Base-by-base conservation (phyloP, 2,888 invertebrate genomes). In the Reticulitermes lucifugus region DNA sequence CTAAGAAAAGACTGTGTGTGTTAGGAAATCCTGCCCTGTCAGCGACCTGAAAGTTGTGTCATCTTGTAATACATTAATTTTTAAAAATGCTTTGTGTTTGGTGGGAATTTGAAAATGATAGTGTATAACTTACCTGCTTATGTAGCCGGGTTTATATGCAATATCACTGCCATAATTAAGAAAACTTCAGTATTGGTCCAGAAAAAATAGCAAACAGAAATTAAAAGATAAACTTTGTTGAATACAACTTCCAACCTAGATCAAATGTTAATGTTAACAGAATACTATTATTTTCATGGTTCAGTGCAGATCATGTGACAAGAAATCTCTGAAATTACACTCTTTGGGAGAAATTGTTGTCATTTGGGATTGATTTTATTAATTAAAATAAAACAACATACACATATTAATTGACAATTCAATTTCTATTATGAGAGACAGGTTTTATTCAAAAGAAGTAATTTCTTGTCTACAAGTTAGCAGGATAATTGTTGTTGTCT, bases 161-260 rank as follows among this genome's bases (percentile, higher is more conserved):
- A 85, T 59, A 81, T 85, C 85, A 85, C 85, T 85, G 85, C 85
- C 85, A 85, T 85, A 85, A 85, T 75, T 83, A 83, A 83, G 55
- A 83, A 22, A 83, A 51, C 51, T 83, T 73, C 46, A 73, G 35
- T 83, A 73, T 41, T 41, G 73, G 77, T 83, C 83, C 83, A 83
- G 83, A 29, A 83, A 73, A 46, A 71, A 65, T 83, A 83, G 43
- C 21, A 73, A 71, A 71, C 83, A 46, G 51, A 70, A 46, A 83
- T 70, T n/a, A 65, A 65, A 7, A 71, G 71, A 83, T 51, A 55
- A 79, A 79, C 46, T 35, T 60, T 80, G 80, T 80, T 60, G 25
- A 59, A 80, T 41, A 60, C 41, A 80, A 83, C 65, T 83, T 83
- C 75, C 83, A 83, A 75, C 35, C 41, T 83, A 83, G 71, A 83